Base-by-base conservation (phyloP, 1,140 invertebrate species). In the Probaryconus sp. region DNA sequence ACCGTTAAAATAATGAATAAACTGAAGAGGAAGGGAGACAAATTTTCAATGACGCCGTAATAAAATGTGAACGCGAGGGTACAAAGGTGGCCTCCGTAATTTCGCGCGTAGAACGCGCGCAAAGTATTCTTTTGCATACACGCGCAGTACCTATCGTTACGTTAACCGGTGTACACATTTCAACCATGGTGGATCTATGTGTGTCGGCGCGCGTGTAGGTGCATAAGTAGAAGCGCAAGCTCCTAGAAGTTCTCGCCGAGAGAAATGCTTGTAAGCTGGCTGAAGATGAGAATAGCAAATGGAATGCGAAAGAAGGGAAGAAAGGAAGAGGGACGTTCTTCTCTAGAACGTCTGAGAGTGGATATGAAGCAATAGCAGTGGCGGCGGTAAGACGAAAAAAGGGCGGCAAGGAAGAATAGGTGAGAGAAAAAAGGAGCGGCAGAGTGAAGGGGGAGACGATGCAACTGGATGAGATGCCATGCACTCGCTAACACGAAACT, bases 271-370 rank as follows among this genome's bases (percentile, higher is more conserved):
- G 64, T 38, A 48, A 69, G 40, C 26, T 21, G 13, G 28, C 48
- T 45, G 14, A 61, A 67, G 70, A 67, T 63, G 55, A 74, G 58
- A 63, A 56, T 40, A 18, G 71, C 26, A 56, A 63, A 72, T 61
- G 33, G 69, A 70, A 79, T 64, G 64, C 45, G 65, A 70, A 75
- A 65, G 61, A 70, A 72, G 21, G n/a, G n/a, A n/a, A n/a, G n/a
- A n/a, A 28, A 33, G 11, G 28, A 28, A 18, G 33, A 31, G 7
- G 11, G 35, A 20, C 20, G n/a, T n/a, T n/a, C n/a, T n/a, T n/a
- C n/a, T n/a, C n/a, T n/a, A n/a, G n/a, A n/a, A n/a, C n/a, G n/a
- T 30, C 17, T 42, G n/a, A 9, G 24, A 47, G 37, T 28, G 37
- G n/a, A 20, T 18, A 26, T 11, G 33, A 42, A 31, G 30, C 33